Percentiles rank a stretch among this genome's conserved stretches.
These are phyloP conservation scores for Gephyroberyx darwinii DNA, from an alignment of 2,797 vertebrate genomes.

Conservation along the genomic window DNA sequence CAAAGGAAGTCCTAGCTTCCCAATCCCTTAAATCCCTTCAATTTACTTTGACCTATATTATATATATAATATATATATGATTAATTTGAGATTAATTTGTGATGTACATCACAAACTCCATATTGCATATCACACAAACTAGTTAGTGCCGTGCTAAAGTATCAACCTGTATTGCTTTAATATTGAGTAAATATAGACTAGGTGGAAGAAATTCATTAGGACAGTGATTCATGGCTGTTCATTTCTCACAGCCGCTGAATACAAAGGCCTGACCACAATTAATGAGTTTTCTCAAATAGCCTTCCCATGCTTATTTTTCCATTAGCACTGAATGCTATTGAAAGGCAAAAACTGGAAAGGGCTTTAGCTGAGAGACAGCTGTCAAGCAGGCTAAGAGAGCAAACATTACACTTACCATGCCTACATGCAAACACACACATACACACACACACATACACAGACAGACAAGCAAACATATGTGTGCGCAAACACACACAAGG, in stretches of 20 bases:
- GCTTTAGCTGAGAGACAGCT: constrained; percentile 70
- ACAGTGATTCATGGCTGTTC: constrained; percentile 40
- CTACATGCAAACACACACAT: constrained; percentile 60
- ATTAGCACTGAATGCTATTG: constrained; percentile 49
- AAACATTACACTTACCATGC: constrained; percentile 59
- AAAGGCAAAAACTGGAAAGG: constrained; percentile 52
- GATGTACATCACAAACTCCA: constrained; percentile 6
- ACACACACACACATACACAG: constrained; percentile 64
- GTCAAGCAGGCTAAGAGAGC: constrained; percentile 60
- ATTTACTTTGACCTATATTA: neutral
- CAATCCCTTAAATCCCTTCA: neutral
- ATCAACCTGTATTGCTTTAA: constrained; percentile 11
- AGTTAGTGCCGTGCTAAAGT: constrained; percentile 44
- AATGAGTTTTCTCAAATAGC: constrained; percentile 46
- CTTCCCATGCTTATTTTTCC: constrained; percentile 61
- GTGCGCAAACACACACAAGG: constrained; percentile 61
- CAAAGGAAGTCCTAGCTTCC: neutral
- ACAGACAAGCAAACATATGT: constrained; percentile 66
- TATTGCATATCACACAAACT: constrained; percentile 22
- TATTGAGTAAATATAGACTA: constrained; percentile 16
- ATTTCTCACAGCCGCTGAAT: constrained; percentile 48
- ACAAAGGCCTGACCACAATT: constrained; percentile 55
- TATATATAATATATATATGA: no score
- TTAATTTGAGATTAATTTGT: constrained; percentile 3
- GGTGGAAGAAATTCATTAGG: constrained; percentile 39